phyloP scores from a whole-genome alignment of 2,113 vertebrate species.

The Eupsittula cactorum region DNA sequence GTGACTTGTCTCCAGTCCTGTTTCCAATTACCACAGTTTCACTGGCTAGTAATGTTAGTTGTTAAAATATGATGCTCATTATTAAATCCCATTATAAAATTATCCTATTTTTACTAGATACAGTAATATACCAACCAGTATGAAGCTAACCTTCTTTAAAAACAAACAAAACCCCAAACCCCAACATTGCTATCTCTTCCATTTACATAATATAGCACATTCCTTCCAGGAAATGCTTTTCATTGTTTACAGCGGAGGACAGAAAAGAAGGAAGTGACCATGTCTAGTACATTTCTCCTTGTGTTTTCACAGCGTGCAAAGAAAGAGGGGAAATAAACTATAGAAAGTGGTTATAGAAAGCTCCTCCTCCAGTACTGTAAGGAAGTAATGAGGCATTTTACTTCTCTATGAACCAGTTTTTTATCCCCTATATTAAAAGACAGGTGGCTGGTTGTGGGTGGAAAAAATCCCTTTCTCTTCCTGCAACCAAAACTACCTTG shows the following conservation, averaged over 20 bases:
- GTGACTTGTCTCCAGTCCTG: background rate
- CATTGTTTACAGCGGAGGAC: slow-evolving; percentile 28
- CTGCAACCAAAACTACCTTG: background rate
- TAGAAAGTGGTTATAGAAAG: background rate
- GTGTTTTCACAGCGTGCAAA: background rate
- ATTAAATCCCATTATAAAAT: background rate
- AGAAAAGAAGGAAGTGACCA: slow-evolving; percentile 43
- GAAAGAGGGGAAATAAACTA: background rate
- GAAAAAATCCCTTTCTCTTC: background rate
- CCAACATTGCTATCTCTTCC: background rate
- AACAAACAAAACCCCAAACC: background rate
- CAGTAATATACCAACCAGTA: background rate
- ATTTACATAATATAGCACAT: background rate
- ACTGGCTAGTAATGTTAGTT: background rate
- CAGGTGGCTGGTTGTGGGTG: background rate
- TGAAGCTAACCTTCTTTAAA: background rate
- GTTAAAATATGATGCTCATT: background rate
- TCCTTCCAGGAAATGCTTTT: slow-evolving; percentile 54
- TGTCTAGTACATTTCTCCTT: background rate
- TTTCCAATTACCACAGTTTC: background rate
- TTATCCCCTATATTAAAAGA: background rate
- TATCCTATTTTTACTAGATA: background rate
- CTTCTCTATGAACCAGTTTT: background rate
- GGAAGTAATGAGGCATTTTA: background rate
- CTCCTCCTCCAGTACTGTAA: background rate